Evolutionary conservation across 2,113 vertebrate species (phyloP), one percentile per base, ranked within the genome.

Genomic region (Orientallactaga bullata): DNA sequence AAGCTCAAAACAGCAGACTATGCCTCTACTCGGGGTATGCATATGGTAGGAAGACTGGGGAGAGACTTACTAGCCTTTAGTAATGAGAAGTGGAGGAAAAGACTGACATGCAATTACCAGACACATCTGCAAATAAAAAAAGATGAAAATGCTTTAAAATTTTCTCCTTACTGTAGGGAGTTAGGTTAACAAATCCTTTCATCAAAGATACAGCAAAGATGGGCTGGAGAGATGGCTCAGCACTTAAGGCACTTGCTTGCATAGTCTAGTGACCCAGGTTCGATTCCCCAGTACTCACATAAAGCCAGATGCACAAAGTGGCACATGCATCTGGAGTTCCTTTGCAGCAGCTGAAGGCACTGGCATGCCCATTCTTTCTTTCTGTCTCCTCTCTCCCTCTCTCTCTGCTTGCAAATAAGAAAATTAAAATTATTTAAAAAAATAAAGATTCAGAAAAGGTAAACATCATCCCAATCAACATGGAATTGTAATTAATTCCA

Each of bases 51-150:
- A 83, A 87, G 83, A 77, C 32, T 84, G 10, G 5, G 61, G 55
- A 90, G 32, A 74, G 4, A 69, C 0, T 28, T 13, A 0, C 5
- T 83, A 30, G 21, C 21, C 66, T 71, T 30, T 8, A 32, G 6
- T 35, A 51, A 24, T 55, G 72, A 39, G 11, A 71, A 28, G 20
- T 60, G 93, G 61, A 86, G 55, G 51, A 81, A 80, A 81, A 65
- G 32, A 21, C n/a, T 61, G 3, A 55, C 39, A 32, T 47, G 23
- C 77, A 90, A 42, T 89, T 74, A 74, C 11, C 81, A 91, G 60
- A 30, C 74, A 30, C 26, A 26, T 81, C 78, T 74, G 37, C 47
- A 90, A 55, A 82, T 77, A 86, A 83, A 93, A 95, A 87, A 37
- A 4, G 42, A 77, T 79, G 37, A 60, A 65, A 71, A 51, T 71